Percentiles rank a stretch among this genome's conserved stretches.
phyloP scores from a whole-genome alignment of 2,797 vertebrate genomes.

The Staurois parvus region DNA sequence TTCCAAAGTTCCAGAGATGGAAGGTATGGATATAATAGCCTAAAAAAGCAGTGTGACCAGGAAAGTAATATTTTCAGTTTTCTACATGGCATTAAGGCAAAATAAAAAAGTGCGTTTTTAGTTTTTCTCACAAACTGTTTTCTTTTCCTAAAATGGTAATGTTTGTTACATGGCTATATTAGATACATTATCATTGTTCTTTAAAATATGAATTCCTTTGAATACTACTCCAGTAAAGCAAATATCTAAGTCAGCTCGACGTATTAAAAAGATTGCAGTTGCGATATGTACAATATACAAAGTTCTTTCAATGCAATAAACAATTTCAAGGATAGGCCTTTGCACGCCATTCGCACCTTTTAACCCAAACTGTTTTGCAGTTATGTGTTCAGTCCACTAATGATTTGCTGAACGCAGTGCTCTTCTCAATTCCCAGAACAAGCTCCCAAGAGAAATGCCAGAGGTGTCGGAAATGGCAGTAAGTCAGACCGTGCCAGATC shows the following conservation, averaged over 20 bases:
- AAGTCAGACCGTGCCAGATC: constrained; percentile 23
- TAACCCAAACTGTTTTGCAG: constrained; percentile 35
- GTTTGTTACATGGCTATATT: too few species aligned
- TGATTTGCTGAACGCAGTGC: constrained; percentile 16
- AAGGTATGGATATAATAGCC: too few species aligned
- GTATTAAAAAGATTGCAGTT: neutral
- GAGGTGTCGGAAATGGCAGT: constrained; percentile 23
- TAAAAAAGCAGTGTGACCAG: too few species aligned
- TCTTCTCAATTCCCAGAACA: constrained; percentile 25
- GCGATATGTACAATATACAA: neutral
- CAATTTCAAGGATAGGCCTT: neutral
- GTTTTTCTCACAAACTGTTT: too few species aligned
- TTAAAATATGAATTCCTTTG: neutral
- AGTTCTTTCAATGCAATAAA: neutral
- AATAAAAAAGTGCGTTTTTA: too few species aligned
- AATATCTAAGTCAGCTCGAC: neutral
- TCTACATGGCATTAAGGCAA: too few species aligned
- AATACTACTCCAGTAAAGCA: neutral
- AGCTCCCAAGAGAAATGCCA: constrained; percentile 31
- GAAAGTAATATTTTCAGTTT: too few species aligned
- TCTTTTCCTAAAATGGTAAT: too few species aligned
- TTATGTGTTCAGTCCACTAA: constrained; percentile 19
- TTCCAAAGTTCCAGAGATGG: too few species aligned
- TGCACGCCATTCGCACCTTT: neutral
- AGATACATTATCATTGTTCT: too few species aligned